Evolutionary conservation across 2,113 vertebrate genomes (phyloP), one percentile per base, ranked within the genome.

Genomic region (Chelonoidis abingdonii): DNA sequence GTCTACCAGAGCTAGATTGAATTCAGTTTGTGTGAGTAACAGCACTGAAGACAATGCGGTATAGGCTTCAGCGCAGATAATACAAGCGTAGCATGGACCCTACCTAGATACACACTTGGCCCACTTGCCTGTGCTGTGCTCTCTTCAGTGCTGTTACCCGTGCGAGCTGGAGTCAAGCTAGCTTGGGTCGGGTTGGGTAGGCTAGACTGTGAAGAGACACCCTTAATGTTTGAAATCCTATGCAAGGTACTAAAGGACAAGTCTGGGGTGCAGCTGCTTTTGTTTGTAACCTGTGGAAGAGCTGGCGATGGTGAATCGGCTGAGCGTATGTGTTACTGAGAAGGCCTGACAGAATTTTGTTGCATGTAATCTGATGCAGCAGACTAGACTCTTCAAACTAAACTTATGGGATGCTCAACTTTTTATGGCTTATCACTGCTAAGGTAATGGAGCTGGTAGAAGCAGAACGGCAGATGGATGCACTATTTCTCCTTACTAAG

Each of bases 291-390:
- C 78, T 78, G 54, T 56, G 35, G 10, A 83, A 4, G 11, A 41
- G 44, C 4, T n/a, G 35, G n/a, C 31, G 29, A 62, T 62, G 57
- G 62, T 65, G 62, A 65, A n/a, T 35, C 62, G 35, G 31, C 38
- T 27, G 3, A 8, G 11, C 4, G 6, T 1, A 50, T 0, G 24
- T 4, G 19, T 75, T n/a, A 78, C 4, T 72, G 25, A 86, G 8
- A 83, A 3, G 14, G 49, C 38, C 5, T 29, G 35, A 52, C n/a
- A 80, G 27, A 84, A 86, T n/a, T 38, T 41, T 75, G n/a, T 52
- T 44, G 24, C 41, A 75, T 10, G 50, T 6, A 14, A 17, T 4
- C 44, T 87, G 14, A 44, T 87, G 27, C 17, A 86, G 88, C 13
- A 57, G 6, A 27, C 10, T 76, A 52, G 24, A 31, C 19, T 50